Percentiles rank a stretch among this genome's conserved stretches.
phyloP scores from a whole-genome alignment of 1,140 invertebrate genomes.

The Saxidomus purpurata region DNA sequence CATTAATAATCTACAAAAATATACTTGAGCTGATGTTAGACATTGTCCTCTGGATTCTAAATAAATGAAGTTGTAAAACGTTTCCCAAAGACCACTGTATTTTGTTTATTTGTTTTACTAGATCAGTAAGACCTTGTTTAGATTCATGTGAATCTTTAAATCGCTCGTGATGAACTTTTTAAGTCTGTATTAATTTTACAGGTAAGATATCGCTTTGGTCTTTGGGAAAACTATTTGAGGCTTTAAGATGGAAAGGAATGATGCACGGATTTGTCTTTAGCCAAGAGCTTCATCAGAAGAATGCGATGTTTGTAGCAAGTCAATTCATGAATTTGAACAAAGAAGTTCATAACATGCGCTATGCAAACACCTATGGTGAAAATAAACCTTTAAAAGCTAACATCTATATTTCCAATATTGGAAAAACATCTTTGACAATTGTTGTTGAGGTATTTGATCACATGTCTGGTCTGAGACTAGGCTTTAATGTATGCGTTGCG shows the following conservation, averaged over 20 bases:
- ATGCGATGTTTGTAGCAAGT: conserved; percentile 28
- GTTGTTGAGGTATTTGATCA: neutral
- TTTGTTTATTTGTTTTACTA: no score
- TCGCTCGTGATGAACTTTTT: no score
- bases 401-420: neutral
- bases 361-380: neutral
- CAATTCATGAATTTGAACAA: conserved; percentile 1
- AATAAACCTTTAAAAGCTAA: neutral
- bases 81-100: no score
- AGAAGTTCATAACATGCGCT: neutral
- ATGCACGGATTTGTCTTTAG: neutral
- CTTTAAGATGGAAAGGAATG: conserved; percentile 21
- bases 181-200: conserved; percentile 10
- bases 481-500: neutral
- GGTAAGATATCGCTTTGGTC: conserved; percentile 27
- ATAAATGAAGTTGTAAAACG: no score
- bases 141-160: neutral
- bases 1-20: no score
- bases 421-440: conserved; percentile 17
- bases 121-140: neutral
- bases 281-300: neutral
- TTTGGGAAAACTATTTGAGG: conserved; percentile 30
- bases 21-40: no score
- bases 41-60: no score
- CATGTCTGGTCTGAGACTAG: neutral